phyloP scores from a whole-genome alignment of 2,797 vertebrate genomes.

The Sebastes variabilis region DNA sequence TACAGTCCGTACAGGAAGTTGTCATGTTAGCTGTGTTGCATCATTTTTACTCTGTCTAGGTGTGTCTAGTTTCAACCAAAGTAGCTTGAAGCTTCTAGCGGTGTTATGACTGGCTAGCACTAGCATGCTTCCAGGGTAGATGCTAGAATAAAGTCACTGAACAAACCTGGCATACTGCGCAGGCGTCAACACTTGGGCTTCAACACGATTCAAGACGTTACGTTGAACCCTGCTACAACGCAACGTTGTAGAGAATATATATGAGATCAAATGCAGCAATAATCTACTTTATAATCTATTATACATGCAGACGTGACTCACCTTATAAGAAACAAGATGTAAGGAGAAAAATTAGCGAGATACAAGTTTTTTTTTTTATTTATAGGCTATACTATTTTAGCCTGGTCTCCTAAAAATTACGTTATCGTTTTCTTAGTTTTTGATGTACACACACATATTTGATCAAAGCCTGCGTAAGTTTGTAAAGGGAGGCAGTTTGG shows the following conservation, averaged over 20 bases:
- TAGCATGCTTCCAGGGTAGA: background rate
- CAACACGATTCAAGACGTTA: background rate
- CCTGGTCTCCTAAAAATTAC: too few relatives aligned
- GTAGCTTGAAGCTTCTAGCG: background rate
- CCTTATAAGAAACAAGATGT: background rate
- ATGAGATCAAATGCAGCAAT: background rate
- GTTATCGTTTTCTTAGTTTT: background rate
- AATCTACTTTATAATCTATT: background rate
- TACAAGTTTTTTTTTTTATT: too few relatives aligned
- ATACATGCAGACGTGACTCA: background rate
- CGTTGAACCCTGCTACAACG: background rate
- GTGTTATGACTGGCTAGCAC: background rate
- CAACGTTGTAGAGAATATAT: background rate
- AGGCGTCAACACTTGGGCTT: background rate
- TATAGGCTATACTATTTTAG: too few relatives aligned
- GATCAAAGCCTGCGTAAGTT: too few relatives aligned
- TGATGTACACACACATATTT: background rate
- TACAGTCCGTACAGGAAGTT: background rate
- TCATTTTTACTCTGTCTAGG: background rate
- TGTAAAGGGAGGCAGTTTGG: accelerated
- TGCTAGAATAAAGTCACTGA: background rate
- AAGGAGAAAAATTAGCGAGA: accelerated
- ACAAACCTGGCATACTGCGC: background rate
- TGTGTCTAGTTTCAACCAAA: background rate
- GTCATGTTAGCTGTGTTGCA: background rate